Base-by-base conservation (phyloP, 2,113 vertebrate species). In the Tetrax tetrax region DNA sequence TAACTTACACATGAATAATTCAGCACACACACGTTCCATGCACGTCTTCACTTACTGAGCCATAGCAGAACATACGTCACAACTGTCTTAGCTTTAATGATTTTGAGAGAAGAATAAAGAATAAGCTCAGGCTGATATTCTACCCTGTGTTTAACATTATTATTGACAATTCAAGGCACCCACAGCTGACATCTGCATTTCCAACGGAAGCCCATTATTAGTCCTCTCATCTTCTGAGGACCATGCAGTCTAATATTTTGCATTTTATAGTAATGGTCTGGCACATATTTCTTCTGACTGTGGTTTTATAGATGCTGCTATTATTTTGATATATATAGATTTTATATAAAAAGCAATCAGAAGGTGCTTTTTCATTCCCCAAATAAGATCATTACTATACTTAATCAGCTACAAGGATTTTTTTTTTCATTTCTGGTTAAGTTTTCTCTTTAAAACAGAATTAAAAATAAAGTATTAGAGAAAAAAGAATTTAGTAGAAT, bases 171-270 rank as follows among this genome's bases (percentile, higher is more conserved):
- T 91, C 92, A 91, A 92, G 91, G 86, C 80, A 91, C 66, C 64
- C 95, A 83, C 92, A 95, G 93, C 96, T 97, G 96, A 97, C 96
- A 97, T 96, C 91, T 97, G 97, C 93, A 96, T 96, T 96, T 87
- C 75, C 85, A 97, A 56, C 13, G n/a, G 79, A 97, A 97, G 78
- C 80, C 86, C 83, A 71, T 95, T 81, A 96, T 95, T 94, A 96
- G 78, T 33, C 91, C 83, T 72, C 21, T 54, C 84, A 87, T 79
- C 78, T 92, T 90, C 65, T 89, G 71, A 92, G 83, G 86, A 86
- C 43, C 79, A 51, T 1, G 3, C 38, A 76, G 66, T 18, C 65
- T 85, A 79, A 53, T 80, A 89, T 69, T 92, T 61, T 50, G 50
- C 57, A 41, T 57, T 94, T 95, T 83, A 51, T 75, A 89, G 37